phyloP scores from a whole-genome alignment of 2,888 invertebrate genomes.

The Linyphia triangularis region DNA sequence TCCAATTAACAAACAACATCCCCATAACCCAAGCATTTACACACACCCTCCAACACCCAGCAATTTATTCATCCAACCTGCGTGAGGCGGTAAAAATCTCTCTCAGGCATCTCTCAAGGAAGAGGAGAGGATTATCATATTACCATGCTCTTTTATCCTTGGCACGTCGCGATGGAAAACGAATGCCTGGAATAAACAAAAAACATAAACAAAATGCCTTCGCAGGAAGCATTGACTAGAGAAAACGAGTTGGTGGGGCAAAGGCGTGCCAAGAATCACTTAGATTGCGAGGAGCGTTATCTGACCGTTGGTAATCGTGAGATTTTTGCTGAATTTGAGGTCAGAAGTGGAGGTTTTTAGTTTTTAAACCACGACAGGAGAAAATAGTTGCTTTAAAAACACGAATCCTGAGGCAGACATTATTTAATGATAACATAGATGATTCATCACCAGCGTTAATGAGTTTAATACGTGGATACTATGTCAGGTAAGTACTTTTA shows the following conservation, averaged over 20 bases:
- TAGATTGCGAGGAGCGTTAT: slow-evolving; percentile 48
- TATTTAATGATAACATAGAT: too few relatives aligned
- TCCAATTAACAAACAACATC: neutral
- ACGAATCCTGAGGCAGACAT: too few relatives aligned
- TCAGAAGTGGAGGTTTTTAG: slow-evolving; percentile 31
- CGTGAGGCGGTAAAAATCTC: neutral
- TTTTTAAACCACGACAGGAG: slow-evolving; percentile 46
- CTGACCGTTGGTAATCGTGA: slow-evolving; percentile 64
- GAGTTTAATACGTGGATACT: too few relatives aligned
- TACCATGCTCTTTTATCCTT: slow-evolving; percentile 13
- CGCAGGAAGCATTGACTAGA: slow-evolving; percentile 19
- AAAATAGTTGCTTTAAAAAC: neutral
- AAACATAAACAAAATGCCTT: neutral
- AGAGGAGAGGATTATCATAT: slow-evolving; percentile 27
- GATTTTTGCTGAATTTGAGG: slow-evolving; percentile 9
- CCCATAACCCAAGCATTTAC: neutral
- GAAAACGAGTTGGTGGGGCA: slow-evolving; percentile 21
- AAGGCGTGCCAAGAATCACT: slow-evolving; percentile 62
- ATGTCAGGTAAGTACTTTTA: too few relatives aligned
- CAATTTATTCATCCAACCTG: neutral
- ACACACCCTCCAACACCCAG: neutral
- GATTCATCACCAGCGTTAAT: too few relatives aligned
- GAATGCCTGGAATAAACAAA: slow-evolving; percentile 8
- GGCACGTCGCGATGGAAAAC: slow-evolving; percentile 23
- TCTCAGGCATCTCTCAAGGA: neutral